phyloP scores from a whole-genome alignment of 2,797 vertebrate species.

The Gymnodraco acuticeps region DNA sequence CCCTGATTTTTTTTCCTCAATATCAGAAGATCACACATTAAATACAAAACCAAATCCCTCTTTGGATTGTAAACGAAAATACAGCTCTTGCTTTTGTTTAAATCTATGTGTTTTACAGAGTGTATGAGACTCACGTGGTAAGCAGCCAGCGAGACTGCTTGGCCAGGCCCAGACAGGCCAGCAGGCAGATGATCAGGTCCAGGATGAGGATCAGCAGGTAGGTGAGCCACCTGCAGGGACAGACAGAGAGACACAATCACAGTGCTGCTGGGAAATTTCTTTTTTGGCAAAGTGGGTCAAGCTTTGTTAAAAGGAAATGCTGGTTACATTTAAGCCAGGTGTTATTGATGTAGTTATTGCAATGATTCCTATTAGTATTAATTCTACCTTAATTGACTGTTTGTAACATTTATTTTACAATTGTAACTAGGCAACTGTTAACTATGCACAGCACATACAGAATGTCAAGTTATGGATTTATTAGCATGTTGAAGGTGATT shows the following conservation, averaged over 20 bases:
- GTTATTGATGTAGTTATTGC: neutral
- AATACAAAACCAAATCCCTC: neutral
- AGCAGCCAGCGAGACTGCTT: slow-evolving; percentile 94
- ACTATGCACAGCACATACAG: neutral
- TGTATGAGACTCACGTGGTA: slow-evolving; percentile 86
- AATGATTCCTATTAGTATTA: neutral
- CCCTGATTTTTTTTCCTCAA: neutral
- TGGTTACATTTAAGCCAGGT: neutral
- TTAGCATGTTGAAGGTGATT: too few relatives aligned
- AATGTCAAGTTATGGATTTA: too few relatives aligned
- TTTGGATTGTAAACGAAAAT: slow-evolving; percentile 18
- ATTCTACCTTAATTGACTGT: too few relatives aligned
- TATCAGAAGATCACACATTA: neutral
- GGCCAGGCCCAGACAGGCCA: slow-evolving; percentile 94
- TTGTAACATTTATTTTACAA: neutral
- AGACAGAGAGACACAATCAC: slow-evolving; percentile 26
- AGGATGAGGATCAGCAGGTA: slow-evolving; percentile 95
- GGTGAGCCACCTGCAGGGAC: slow-evolving; percentile 90
- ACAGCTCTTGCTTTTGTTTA: neutral
- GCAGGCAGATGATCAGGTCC: slow-evolving; percentile 92
- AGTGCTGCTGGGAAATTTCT: neutral
- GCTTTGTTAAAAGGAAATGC: slow-evolving; percentile 6
- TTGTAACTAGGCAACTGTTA: neutral
- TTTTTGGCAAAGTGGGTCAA: neutral
- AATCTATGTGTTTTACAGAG: slow-evolving; percentile 10